Evolutionary conservation across 2,113 vertebrate genomes (phyloP), one percentile per base, ranked within the genome.

Genomic region (Pelecanus crispus): DNA sequence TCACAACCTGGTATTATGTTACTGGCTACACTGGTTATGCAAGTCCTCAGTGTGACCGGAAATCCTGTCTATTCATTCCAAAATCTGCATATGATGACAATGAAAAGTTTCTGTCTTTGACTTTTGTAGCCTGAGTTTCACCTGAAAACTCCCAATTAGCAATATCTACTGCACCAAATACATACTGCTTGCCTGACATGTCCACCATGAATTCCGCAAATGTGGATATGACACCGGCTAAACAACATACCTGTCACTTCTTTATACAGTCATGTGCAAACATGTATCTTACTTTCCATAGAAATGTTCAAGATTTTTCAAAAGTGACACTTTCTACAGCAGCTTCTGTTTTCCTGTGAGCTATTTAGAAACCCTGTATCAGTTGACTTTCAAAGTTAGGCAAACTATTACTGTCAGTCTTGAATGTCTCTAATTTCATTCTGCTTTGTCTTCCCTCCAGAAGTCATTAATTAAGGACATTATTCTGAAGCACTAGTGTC

Each of bases 381-480:
- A 70, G 75, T 25, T 95, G 74, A 86, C 56, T 91, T 88, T 82
- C 78, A 63, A 95, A 81, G 68, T 32, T 79, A 89, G 55, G 73
- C 8, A 94, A 81, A 92, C 79, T 56, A 61, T 56, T 61, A 66
- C 42, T 94, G 92, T 81, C 90, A 94, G 49, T 40, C 74, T 88
- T 91, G 88, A 94, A 38, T 71, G 1, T 81, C 73, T 89, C 50
- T 91, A 93, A 91, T 88, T 42, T 81, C 72, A 94, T 74, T 95
- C 61, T 92, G 44, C 40, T 95, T 80, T 93, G 65, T 68, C 53
- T 93, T 94, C 72, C 63, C 93, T 88, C 58, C 90, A 90, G 28
- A 81, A 90, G 13, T 59, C 87, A 79, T 91, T 94, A 93, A 83
- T 91, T 88, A 75, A 56, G 88, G 89, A 75, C 93, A 62, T 95